phyloP scores from a whole-genome alignment of 1,140 invertebrate species.

The Diorhabda elongata region DNA sequence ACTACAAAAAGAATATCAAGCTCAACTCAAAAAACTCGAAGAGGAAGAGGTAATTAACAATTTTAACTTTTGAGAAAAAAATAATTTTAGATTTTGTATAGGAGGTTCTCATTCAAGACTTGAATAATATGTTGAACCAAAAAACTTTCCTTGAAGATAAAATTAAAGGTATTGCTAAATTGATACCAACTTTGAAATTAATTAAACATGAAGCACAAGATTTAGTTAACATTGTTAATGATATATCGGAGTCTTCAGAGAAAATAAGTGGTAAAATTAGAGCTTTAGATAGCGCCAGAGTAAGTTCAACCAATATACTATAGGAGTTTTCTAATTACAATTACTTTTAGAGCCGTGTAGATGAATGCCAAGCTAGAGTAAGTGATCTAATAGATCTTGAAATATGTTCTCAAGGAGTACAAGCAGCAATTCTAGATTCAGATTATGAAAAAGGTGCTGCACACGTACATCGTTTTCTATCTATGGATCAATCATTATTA shows the following conservation, averaged over 20 bases:
- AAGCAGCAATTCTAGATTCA: conserved; percentile 85
- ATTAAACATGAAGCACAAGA: conserved; percentile 69
- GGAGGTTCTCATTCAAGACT: conserved; percentile 56
- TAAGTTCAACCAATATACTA: conserved; percentile 49
- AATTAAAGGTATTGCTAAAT: conserved; percentile 58
- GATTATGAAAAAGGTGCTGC: conserved; percentile 91
- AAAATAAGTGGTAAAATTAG: conserved; percentile 96
- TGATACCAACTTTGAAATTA: conserved; percentile 64
- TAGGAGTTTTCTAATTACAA: background rate
- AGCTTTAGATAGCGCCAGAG: conserved; percentile 88
- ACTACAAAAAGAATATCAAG: conserved; percentile 24
- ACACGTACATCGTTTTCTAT: conserved; percentile 91
- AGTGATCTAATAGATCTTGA: conserved; percentile 95
- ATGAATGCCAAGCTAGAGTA: conserved; percentile 90
- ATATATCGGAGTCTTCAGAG: conserved; percentile 84
- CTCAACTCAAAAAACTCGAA: conserved; percentile 39
- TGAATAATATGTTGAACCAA: conserved; percentile 58
- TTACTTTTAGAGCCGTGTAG: conserved; percentile 73
- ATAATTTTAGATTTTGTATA: conserved; percentile 42
- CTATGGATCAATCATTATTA: conserved; percentile 89
- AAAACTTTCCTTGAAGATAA: conserved; percentile 64
- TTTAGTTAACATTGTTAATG: conserved; percentile 77
- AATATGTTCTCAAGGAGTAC: conserved; percentile 91
- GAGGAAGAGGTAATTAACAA: conserved; percentile 36
- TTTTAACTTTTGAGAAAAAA: conserved; percentile 9